Evolutionary conservation across 1,140 invertebrate species (phyloP).

Genomic region (Proctacanthus coquilletti): DNA sequence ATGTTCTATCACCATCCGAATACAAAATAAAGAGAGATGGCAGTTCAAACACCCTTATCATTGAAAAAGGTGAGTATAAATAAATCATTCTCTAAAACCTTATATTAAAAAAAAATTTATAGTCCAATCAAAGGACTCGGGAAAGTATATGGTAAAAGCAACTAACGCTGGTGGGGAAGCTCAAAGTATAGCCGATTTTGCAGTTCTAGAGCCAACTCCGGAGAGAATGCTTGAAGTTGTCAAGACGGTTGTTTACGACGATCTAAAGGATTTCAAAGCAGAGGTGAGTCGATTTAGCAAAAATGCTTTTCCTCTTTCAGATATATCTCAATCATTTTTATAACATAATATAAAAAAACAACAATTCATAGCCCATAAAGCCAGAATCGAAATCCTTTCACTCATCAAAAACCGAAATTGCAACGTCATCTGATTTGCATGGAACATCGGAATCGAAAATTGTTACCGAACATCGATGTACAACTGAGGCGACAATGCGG

Average conservation of each 20-base stretch:
- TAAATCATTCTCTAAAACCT: not conserved
- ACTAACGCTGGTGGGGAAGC: slow-evolving; percentile 59
- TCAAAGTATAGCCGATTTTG: slow-evolving; percentile 58
- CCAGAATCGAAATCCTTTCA: slow-evolving; percentile 14
- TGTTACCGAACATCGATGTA: slow-evolving; percentile 30
- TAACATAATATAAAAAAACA: slow-evolving; percentile 17
- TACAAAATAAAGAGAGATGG: slow-evolving; percentile 43
- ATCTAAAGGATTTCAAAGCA: slow-evolving; percentile 26
- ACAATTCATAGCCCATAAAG: not conserved
- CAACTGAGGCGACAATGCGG: slow-evolving; percentile 30
- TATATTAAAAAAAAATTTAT: slow-evolving; percentile 1
- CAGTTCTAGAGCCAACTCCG: slow-evolving; percentile 53
- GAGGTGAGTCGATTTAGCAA: slow-evolving; percentile 21
- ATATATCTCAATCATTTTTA: slow-evolving; percentile 10
- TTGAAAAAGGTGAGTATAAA: slow-evolving; percentile 46
- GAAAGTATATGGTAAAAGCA: slow-evolving; percentile 56
- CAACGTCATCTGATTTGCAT: slow-evolving; percentile 23
- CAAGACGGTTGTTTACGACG: slow-evolving; percentile 46
- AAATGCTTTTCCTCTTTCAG: slow-evolving; percentile 8
- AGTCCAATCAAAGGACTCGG: slow-evolving; percentile 40
- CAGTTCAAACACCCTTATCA: slow-evolving; percentile 46
- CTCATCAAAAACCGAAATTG: slow-evolving; percentile 20
- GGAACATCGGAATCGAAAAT: slow-evolving; percentile 28
- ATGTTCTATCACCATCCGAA: slow-evolving; percentile 26
- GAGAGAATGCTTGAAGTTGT: slow-evolving; percentile 50